Base-by-base conservation (phyloP, 2,888 invertebrate species). In the Netelia inedita region DNA sequence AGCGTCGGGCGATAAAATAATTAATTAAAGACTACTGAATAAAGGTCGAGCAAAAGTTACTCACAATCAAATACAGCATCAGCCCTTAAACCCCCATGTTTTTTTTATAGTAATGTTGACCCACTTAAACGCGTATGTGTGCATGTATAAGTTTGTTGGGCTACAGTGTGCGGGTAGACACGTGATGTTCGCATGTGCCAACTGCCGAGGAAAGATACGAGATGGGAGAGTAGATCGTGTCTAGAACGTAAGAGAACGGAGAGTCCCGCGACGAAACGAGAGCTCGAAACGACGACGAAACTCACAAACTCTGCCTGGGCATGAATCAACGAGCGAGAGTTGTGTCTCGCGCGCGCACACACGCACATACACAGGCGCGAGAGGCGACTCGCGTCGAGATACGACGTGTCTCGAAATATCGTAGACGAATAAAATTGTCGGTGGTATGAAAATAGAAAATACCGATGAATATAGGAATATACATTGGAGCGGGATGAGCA, bases 401-500 rank as follows among this genome's bases (percentile, higher is more conserved):
- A 57, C 75, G 66, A 76, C 43, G 71, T 82, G 86, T 90, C 90
- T 90, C 91, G 88, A 93, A 93, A 93, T 93, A 93, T 91, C 93
- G 90, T 91, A 91, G 91, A 91, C 92, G 90, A 92, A 91, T 91
- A 92, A 93, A 93, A 92, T 92, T 90, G 91, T 90, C 88, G 90
- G 81, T 23, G 14, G 61, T 19, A 57, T 57, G n/a, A 61, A 91
- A 91, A 91, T 91, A 91, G 91, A 92, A 91, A 91, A 92, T 92
- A 90, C 90, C 90, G 86, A 55, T 74, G 55, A 61, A 81, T 59
- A 78, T 76, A 79, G 71, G 85, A 82, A 85, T 78, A 68, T 53
- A 73, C 10, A 50, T 46, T 53, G 55, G 59, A 43, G 66, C 59
- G 21, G 19, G n/a, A n/a, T n/a, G 72, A 76, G 72, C 72, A 82